phyloP scores from a whole-genome alignment of 2,797 vertebrate genomes.

The Takifugu ocellatus region DNA sequence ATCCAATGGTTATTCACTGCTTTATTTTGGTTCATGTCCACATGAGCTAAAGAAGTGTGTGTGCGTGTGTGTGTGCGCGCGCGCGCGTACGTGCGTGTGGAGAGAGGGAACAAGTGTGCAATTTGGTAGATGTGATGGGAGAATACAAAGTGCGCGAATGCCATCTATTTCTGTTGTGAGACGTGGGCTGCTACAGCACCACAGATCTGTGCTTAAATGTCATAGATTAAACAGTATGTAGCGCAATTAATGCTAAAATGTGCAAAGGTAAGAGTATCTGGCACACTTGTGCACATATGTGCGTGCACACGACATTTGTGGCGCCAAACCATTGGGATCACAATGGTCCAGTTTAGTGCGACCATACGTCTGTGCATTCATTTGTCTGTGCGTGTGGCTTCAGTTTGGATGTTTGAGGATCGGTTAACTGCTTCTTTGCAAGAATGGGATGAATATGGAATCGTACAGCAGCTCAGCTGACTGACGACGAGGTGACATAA shows the following conservation, averaged over 20 bases:
- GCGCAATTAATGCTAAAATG: conserved; percentile 11
- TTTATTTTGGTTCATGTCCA: conserved; percentile 63
- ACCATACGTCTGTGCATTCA: too few relatives aligned
- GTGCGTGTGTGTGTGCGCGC: conserved; percentile 14
- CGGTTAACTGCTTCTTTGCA: conserved; percentile 14
- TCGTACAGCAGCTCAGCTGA: conserved; percentile 34
- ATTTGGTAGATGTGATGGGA: conserved; percentile 11
- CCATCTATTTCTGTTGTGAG: conserved; percentile 68
- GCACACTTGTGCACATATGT: conserved; percentile 11
- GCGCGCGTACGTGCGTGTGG: conserved; percentile 37
- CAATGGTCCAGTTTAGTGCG: neutral
- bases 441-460: conserved; percentile 38
- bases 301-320: neutral
- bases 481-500: conserved; percentile 56
- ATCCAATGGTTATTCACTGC: conserved; percentile 52
- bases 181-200: conserved; percentile 59
- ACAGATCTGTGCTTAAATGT: conserved; percentile 57
- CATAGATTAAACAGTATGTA: conserved; percentile 55
- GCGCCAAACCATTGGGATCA: too few relatives aligned
- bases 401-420: too few relatives aligned
- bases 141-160: conserved; percentile 53
- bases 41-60: conserved; percentile 58
- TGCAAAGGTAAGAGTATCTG: conserved; percentile 9
- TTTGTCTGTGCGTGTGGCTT: too few relatives aligned
- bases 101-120: conserved; percentile 14